Evolutionary conservation across 2,113 vertebrate species (phyloP).

Genomic region (Cettia cetti): DNA sequence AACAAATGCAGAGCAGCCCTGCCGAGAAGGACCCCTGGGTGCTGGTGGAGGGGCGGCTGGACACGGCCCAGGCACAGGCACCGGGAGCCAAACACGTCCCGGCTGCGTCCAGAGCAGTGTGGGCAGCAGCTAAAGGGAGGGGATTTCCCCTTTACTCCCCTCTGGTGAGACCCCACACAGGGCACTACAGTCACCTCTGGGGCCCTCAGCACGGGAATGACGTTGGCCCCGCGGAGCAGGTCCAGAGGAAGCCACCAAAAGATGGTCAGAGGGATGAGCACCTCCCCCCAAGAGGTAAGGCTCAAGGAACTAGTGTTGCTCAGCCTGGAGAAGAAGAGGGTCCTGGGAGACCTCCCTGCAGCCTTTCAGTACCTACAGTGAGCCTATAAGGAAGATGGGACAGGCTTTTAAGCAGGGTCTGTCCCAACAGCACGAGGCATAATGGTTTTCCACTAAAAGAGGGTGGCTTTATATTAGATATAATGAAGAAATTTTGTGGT

Average conservation of each 20-base stretch:
- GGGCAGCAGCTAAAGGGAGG: neutral
- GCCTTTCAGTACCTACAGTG: neutral
- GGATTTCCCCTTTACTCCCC: neutral
- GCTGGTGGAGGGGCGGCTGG: neutral
- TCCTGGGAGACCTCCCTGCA: neutral
- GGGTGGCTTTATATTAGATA: neutral
- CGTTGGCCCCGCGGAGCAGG: fast-evolving
- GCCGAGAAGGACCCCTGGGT: fast-evolving
- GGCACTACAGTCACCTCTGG: neutral
- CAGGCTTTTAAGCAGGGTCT: neutral
- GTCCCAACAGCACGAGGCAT: fast-evolving
- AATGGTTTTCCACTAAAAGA: neutral
- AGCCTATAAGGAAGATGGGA: neutral
- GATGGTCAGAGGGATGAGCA: neutral
- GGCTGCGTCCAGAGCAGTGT: neutral
- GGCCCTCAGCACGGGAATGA: neutral
- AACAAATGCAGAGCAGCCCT: neutral
- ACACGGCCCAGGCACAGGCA: fast-evolving
- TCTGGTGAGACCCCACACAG: neutral
- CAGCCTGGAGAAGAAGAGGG: neutral
- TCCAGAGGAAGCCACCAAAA: neutral
- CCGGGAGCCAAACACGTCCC: fast-evolving
- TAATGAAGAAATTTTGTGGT: neutral
- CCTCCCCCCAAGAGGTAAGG: neutral
- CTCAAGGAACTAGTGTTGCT: neutral